These are phyloP conservation scores for Ptilodon capucinus DNA, from an alignment of 2,888 invertebrate genomes.

Conservation along the genomic window DNA sequence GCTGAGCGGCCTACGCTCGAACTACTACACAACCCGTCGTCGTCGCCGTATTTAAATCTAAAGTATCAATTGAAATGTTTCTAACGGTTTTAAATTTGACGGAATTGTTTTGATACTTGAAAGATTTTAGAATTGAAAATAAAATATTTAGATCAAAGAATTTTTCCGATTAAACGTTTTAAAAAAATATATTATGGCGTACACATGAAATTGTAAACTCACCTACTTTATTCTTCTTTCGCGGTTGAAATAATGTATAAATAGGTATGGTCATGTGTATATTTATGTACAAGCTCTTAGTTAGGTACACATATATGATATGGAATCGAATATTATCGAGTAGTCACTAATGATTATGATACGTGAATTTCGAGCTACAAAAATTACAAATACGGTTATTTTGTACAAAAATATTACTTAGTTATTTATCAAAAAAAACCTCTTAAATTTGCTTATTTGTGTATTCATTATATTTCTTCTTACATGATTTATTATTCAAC, in stretches of 20 bases:
- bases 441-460: conserved; percentile 23
- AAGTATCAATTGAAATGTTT: too few species aligned
- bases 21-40: too few species aligned
- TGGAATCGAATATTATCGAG: conserved; percentile 57
- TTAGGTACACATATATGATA: conserved; percentile 73
- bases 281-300: conserved; percentile 66
- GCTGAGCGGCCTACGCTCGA: too few species aligned
- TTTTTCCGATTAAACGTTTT: conserved; percentile 57
- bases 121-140: not conserved
- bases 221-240: conserved; percentile 21
- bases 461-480: conserved; percentile 30
- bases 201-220: conserved; percentile 32
- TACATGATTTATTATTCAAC: conserved; percentile 16
- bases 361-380: conserved; percentile 46
- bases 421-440: conserved; percentile 55
- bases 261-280: too few species aligned
- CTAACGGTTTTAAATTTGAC: not conserved
- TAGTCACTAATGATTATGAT: conserved; percentile 59
- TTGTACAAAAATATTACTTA: conserved; percentile 73
- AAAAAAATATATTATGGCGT: conserved; percentile 56
- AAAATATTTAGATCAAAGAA: conserved; percentile 25
- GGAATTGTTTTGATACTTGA: not conserved
- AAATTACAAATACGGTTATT: conserved; percentile 50
- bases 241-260: conserved; percentile 39
- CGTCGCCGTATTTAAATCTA: too few species aligned